Evolutionary conservation across 2,113 vertebrate species (phyloP).

Genomic region (Pyxicephalus adspersus): DNA sequence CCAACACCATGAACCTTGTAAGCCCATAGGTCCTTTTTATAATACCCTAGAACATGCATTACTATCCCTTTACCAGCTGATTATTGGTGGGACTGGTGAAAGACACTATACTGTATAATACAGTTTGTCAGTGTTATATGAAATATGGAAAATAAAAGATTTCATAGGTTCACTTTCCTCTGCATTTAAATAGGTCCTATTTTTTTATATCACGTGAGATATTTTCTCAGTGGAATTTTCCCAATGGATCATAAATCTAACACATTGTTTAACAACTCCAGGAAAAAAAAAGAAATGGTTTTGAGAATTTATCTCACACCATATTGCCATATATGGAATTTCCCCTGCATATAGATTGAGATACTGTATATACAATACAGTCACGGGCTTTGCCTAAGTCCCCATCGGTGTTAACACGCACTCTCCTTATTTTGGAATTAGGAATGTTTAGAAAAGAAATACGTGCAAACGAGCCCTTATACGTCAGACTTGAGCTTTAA

Average conservation of each 20-base stretch:
- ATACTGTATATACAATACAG: conserved; percentile 72
- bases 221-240: conserved; percentile 22
- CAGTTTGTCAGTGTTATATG: too few relatives aligned
- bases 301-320: conserved; percentile 17
- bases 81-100: too few relatives aligned
- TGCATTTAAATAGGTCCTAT: background rate
- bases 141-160: too few relatives aligned
- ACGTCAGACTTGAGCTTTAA: background rate
- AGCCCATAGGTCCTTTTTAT: too few relatives aligned
- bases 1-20: too few relatives aligned
- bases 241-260: background rate
- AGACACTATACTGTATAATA: too few relatives aligned
- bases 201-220: background rate
- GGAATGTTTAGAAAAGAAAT: background rate
- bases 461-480: background rate
- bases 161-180: background rate
- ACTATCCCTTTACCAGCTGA: too few relatives aligned
- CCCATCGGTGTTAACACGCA: conserved; percentile 7
- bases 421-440: conserved; percentile 27
- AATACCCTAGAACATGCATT: too few relatives aligned
- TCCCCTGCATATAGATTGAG: conserved; percentile 64
- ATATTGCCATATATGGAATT: conserved; percentile 38
- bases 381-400: conserved; percentile 42
- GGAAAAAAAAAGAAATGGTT: conserved; percentile 19
- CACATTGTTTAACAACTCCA: conserved; percentile 17